phyloP scores from a whole-genome alignment of 2,888 invertebrate species.

The Altica lythri region DNA sequence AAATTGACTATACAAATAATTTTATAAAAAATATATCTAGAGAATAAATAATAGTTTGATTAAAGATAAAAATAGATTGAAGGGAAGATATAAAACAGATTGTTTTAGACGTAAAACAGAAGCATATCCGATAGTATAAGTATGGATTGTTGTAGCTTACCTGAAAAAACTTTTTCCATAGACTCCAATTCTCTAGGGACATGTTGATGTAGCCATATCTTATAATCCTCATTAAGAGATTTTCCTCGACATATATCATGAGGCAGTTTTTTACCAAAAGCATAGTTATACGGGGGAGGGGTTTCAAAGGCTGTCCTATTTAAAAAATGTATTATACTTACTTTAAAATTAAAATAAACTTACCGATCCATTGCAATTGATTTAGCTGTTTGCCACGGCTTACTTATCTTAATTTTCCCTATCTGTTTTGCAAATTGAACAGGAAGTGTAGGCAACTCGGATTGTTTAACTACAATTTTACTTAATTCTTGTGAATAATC shows the following conservation, averaged over 20 bases:
- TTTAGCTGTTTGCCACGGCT: not conserved
- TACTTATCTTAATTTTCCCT: not conserved
- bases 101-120: no score
- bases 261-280: conserved; percentile 2
- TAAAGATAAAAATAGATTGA: no score
- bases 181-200: not conserved
- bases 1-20: no score
- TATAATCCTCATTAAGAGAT: not conserved
- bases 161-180: conserved; percentile 5
- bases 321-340: not conserved
- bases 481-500: not conserved
- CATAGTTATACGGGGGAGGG: not conserved
- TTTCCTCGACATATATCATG: not conserved
- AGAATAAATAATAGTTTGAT: no score
- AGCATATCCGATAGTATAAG: no score
- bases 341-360: not conserved
- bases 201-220: not conserved
- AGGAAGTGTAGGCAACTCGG: not conserved
- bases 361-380: not conserved
- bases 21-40: no score
- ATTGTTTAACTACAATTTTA: not conserved
- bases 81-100: no score
- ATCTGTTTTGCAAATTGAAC: not conserved
- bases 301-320: not conserved
- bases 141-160: not conserved